A percentile compares a stretch with the other conserved stretches of the same genome.
These are phyloP conservation scores for Cryptoblepharus egeriae DNA, from an alignment of 2,797 vertebrate genomes.

Conservation along the genomic window DNA sequence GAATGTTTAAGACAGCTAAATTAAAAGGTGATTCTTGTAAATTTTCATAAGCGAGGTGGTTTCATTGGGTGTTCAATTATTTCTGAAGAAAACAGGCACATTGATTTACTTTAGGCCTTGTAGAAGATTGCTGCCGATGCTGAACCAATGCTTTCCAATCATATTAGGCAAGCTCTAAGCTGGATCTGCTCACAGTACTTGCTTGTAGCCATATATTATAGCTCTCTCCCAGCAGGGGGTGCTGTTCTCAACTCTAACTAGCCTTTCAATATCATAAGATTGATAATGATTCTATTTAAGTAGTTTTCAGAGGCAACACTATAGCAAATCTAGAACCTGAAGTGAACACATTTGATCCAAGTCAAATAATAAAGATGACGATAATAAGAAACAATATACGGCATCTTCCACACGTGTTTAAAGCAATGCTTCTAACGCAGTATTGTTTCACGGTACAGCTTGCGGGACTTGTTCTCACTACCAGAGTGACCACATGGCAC, in stretches of 20 bases:
- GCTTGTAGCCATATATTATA: fast-evolving
- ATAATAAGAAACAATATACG: no score
- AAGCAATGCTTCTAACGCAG: no score
- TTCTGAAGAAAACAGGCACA: not conserved
- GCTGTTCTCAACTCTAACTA: not conserved
- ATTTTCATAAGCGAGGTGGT: not conserved
- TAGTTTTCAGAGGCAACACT: not conserved
- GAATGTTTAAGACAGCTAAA: no score
- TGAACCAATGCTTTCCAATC: not conserved
- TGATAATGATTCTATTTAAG: not conserved
- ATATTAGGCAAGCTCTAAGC: not conserved
- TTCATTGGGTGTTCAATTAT: not conserved
- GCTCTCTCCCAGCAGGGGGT: constrained; percentile 47
- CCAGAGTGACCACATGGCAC: no score
- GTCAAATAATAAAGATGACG: no score
- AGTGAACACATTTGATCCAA: no score
- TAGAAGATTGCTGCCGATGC: not conserved
- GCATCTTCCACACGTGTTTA: no score
- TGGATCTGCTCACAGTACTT: not conserved
- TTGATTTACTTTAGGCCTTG: fast-evolving
- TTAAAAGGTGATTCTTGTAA: not conserved
- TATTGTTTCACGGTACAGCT: no score
- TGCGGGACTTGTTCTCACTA: no score
- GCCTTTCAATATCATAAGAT: not conserved
- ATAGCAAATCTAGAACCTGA: not conserved